Conservation (phyloP, 92 coral and sea anemone species). For the Palythoa grandis region DNA sequence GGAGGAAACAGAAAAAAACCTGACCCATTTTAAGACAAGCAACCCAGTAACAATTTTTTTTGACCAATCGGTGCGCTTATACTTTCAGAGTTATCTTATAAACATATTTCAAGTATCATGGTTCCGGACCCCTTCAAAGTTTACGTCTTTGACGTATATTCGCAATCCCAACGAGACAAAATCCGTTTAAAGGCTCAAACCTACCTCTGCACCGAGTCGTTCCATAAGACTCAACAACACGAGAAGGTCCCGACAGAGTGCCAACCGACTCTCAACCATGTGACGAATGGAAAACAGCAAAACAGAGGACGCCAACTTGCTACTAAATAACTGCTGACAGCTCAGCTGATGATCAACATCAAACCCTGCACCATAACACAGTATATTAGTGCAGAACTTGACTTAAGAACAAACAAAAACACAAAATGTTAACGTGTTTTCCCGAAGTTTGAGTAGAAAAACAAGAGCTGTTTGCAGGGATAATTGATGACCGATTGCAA, state of each 20-base stretch:
- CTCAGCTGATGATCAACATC: constrained; percentile 63
- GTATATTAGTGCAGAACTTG: neutral
- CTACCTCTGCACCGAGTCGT: constrained; percentile 74
- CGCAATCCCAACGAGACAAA: neutral
- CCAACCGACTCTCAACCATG: constrained; percentile 69
- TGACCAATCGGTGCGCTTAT: too few species aligned
- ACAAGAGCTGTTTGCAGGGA: too few species aligned
- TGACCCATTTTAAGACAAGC: too few species aligned
- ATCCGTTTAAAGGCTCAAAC: neutral
- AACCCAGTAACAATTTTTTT: too few species aligned
- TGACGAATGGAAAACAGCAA: constrained; percentile 74
- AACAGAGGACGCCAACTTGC: constrained; percentile 63
- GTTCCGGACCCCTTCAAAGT: too few species aligned
- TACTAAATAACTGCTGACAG: constrained; percentile 72
- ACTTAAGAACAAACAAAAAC: too few species aligned
- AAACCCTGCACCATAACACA: constrained; percentile 19
- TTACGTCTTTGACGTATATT: neutral
- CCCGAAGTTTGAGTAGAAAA: too few species aligned
- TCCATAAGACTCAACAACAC: constrained; percentile 80
- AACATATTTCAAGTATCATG: too few species aligned
- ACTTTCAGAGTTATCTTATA: too few species aligned
- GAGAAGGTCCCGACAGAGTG: constrained; percentile 81
- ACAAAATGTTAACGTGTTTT: too few species aligned
- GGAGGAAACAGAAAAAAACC: too few species aligned
- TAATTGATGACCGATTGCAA: too few species aligned